Percentiles rank a stretch among this genome's conserved stretches.
Conservation (phyloP, 2,888 invertebrate species). For the Pycnomerus fuliginosus region DNA sequence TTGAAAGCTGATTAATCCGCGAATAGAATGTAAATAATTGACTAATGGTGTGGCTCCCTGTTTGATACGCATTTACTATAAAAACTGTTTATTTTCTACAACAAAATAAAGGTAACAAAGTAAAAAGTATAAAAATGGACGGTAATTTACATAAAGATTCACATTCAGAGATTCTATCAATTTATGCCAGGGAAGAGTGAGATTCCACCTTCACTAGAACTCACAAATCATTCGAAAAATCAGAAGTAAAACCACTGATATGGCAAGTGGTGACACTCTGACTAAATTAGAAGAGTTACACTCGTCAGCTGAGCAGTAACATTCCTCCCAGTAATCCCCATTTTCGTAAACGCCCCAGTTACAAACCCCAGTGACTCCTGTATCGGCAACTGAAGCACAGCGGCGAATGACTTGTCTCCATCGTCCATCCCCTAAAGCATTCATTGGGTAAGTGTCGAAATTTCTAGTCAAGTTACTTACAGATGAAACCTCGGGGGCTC, state of each 20-base stretch:
- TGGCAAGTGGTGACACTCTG: constrained; percentile 8
- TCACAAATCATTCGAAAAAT: background rate
- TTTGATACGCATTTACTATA: no score
- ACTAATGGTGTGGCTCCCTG: no score
- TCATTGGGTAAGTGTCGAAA: background rate
- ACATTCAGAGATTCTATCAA: no score
- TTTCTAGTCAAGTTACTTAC: constrained; percentile 61
- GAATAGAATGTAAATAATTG: no score
- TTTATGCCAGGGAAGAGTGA: no score
- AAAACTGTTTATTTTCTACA: no score
- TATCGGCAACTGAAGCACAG: constrained; percentile 87
- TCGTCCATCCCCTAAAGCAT: constrained; percentile 84
- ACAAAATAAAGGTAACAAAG: no score
- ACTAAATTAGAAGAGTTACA: constrained; percentile 63
- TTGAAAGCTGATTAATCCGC: no score
- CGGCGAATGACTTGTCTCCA: constrained; percentile 90
- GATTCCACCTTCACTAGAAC: no score
- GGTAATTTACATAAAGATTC: no score
- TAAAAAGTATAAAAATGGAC: no score
- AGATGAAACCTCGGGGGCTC: constrained; percentile 90
- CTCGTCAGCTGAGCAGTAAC: constrained; percentile 89
- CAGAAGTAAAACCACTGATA: constrained; percentile 2
- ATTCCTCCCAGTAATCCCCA: constrained; percentile 96
- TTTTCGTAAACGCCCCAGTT: constrained; percentile 95
- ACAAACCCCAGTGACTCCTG: constrained; percentile 92